phyloP scores from a whole-genome alignment of 2,888 invertebrate genomes.

The Busseola fusca region DNA sequence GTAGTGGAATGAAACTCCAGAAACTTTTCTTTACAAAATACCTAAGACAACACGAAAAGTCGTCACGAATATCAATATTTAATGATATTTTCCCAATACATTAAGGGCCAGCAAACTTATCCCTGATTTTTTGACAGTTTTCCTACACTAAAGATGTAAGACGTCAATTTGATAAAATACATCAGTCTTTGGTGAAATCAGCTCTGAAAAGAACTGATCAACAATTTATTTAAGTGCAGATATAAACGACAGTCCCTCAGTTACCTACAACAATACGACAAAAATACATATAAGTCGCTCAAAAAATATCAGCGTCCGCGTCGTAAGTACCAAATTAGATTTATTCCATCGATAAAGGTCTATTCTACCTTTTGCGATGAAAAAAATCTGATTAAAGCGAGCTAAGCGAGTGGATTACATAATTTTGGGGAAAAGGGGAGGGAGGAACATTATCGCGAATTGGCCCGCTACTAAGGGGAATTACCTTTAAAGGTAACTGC shows the following conservation, averaged over 20 bases:
- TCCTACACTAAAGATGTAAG: too few relatives aligned
- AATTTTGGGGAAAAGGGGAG: conserved; percentile 22
- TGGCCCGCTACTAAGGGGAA: conserved; percentile 18
- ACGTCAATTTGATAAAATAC: too few relatives aligned
- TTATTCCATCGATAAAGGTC: conserved; percentile 45
- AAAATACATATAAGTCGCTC: conserved; percentile 1
- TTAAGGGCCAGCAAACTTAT: too few relatives aligned
- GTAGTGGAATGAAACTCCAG: neutral
- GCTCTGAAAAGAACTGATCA: neutral
- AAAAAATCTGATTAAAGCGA: neutral
- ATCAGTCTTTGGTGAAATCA: too few relatives aligned
- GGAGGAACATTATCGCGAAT: conserved; percentile 34
- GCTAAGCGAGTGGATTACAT: conserved; percentile 45
- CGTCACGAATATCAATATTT: neutral
- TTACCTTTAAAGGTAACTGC: conserved; percentile 32
- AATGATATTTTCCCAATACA: neutral
- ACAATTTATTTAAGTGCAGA: neutral
- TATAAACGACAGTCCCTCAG: too few relatives aligned
- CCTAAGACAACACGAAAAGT: too few relatives aligned
- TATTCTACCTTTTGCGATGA: too few relatives aligned
- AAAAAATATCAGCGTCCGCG: conserved; percentile 17
- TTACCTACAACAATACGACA: neutral
- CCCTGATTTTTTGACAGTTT: too few relatives aligned
- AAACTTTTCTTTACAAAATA: neutral
- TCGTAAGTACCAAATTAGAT: conserved; percentile 37